Conservation (phyloP, 2,113 vertebrate species). For the Chiloscyllium plagiosum region DNA sequence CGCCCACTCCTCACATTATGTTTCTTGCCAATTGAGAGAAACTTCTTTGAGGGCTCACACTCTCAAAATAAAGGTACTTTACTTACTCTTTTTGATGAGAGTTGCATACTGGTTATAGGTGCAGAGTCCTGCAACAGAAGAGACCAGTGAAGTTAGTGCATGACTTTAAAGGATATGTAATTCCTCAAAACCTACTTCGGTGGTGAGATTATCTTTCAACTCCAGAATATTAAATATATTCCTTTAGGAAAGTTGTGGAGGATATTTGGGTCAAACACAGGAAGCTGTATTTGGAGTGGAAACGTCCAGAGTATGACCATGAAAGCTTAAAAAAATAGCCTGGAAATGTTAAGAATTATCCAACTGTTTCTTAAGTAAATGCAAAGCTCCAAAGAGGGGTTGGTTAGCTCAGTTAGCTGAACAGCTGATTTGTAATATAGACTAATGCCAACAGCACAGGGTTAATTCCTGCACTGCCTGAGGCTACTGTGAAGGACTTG, state of each 20-base stretch:
- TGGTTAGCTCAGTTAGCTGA: too few species aligned
- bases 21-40: not conserved
- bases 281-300: not conserved
- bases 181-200: not conserved
- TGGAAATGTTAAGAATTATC: not conserved
- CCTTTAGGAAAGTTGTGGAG: not conserved
- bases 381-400: not conserved
- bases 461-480: too few species aligned
- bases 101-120: constrained; percentile 80
- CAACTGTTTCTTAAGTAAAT: not conserved
- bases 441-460: too few species aligned
- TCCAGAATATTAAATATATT: too few species aligned
- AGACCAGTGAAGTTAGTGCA: not conserved
- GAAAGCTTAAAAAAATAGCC: not conserved
- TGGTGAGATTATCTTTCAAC: too few species aligned
- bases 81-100: constrained; percentile 89
- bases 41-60: too few species aligned
- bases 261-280: too few species aligned
- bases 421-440: too few species aligned
- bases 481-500: too few species aligned
- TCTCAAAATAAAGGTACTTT: not conserved
- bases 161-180: not conserved
- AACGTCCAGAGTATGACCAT: not conserved
- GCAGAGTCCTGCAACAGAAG: constrained; percentile 66
- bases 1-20: too few species aligned